Conservation (phyloP, 2,888 invertebrate species). For the Drosophila fungiperda region DNA sequence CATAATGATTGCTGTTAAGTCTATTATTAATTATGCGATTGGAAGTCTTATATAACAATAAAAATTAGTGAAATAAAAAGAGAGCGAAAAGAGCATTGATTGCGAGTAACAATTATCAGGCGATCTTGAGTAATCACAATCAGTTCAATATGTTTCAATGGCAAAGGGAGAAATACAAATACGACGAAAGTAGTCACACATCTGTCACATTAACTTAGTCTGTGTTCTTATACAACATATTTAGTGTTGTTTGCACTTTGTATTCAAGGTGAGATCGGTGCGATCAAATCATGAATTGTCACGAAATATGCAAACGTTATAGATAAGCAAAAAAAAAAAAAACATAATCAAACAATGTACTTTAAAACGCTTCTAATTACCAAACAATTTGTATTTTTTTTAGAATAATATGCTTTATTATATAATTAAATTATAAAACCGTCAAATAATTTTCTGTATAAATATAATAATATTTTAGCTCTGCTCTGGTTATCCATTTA, state of each 20-base stretch:
- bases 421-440: not conserved
- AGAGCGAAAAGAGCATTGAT: conserved; percentile 16
- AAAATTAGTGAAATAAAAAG: conserved; percentile 35
- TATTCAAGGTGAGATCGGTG: conserved; percentile 56
- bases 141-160: conserved; percentile 20
- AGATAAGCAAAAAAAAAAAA: conserved; percentile 31
- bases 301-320: conserved; percentile 23
- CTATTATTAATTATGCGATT: conserved; percentile 37
- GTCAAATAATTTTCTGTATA: not conserved
- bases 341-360: conserved; percentile 31
- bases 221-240: conserved; percentile 18
- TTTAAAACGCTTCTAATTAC: not conserved
- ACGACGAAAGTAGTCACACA: not conserved
- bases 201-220: not conserved
- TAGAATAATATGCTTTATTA: not conserved
- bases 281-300: conserved; percentile 60
- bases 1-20: conserved; percentile 11
- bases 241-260: conserved; percentile 65
- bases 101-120: conserved; percentile 36
- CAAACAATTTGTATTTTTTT: not conserved
- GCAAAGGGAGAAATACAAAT: conserved; percentile 1
- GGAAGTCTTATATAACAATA: conserved; percentile 63
- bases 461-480: not conserved
- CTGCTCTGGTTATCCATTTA: conserved; percentile 17
- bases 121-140: conserved; percentile 59